These are phyloP conservation scores for Crematogaster levior DNA, from an alignment of 2,888 invertebrate species.

Conservation along the genomic window DNA sequence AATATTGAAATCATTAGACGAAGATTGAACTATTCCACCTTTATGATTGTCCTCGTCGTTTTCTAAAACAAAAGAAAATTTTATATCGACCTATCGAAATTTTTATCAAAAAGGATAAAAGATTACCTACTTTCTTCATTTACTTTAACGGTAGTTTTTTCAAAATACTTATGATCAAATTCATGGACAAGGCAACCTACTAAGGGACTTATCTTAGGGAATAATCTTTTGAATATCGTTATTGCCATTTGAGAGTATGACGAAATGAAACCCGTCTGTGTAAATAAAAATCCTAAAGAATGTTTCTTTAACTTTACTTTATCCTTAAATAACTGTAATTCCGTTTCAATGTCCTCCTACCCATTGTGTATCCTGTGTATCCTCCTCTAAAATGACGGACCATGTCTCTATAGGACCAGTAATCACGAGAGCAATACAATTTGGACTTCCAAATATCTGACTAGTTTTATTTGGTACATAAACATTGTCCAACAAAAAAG, in stretches of 20 bases:
- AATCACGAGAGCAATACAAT: constrained; percentile 75
- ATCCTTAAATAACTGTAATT: constrained; percentile 75
- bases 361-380: constrained; percentile 66
- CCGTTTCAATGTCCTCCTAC: constrained; percentile 69
- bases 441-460: neutral
- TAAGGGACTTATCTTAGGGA: constrained; percentile 80
- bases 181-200: constrained; percentile 80
- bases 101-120: too few relatives aligned
- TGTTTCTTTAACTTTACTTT: constrained; percentile 77
- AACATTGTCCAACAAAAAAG: constrained; percentile 71
- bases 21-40: too few relatives aligned
- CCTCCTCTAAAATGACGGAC: constrained; percentile 77
- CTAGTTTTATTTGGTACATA: neutral
- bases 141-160: constrained; percentile 71
- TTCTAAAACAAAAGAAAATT: too few relatives aligned
- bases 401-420: constrained; percentile 79
- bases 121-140: too few relatives aligned
- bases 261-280: too few relatives aligned
- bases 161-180: too few relatives aligned
- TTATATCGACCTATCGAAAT: too few relatives aligned
- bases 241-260: constrained; percentile 81
- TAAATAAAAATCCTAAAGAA: constrained; percentile 81
- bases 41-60: too few relatives aligned
- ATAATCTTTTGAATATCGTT: constrained; percentile 78
- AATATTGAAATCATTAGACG: too few relatives aligned